Percentiles rank a stretch among this genome's conserved stretches.
Conservation (phyloP, 2,797 vertebrate genomes). For the Brotula barbata region DNA sequence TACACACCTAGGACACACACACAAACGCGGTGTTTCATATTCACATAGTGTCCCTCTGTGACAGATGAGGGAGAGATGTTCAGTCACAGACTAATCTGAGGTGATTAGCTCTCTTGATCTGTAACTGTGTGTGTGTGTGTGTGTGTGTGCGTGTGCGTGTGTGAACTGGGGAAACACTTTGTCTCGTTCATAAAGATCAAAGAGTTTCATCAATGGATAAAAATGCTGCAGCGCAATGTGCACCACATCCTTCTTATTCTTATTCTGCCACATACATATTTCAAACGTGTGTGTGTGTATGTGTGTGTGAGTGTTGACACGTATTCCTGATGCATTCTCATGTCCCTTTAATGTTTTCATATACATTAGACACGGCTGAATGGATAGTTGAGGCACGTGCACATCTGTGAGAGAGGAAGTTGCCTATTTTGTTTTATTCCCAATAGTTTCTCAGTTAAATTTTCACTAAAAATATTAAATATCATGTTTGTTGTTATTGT, state of each 20-base stretch:
- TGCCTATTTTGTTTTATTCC: too few species aligned
- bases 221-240: neutral
- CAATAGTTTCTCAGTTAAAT: too few species aligned
- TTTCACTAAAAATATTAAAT: too few species aligned
- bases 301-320: conserved; percentile 4
- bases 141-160: conserved; percentile 3
- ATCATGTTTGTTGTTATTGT: too few species aligned
- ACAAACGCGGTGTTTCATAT: conserved; percentile 45
- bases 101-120: too few species aligned
- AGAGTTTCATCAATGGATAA: conserved; percentile 29
- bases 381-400: too few species aligned
- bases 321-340: neutral
- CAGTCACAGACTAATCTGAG: conserved; percentile 49
- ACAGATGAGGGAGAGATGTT: conserved; percentile 25
- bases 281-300: neutral
- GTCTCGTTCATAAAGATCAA: conserved; percentile 45
- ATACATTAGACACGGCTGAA: conserved; percentile 10
- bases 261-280: neutral
- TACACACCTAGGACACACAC: conserved; percentile 17
- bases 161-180: conserved; percentile 42
- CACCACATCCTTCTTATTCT: conserved; percentile 9
- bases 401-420: too few species aligned
- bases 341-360: conserved; percentile 30
- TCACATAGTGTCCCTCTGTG: conserved; percentile 32
- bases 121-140: neutral